Evolutionary conservation across 2,797 vertebrate genomes (phyloP).

Genomic region (Novumbra hubbsi): DNA sequence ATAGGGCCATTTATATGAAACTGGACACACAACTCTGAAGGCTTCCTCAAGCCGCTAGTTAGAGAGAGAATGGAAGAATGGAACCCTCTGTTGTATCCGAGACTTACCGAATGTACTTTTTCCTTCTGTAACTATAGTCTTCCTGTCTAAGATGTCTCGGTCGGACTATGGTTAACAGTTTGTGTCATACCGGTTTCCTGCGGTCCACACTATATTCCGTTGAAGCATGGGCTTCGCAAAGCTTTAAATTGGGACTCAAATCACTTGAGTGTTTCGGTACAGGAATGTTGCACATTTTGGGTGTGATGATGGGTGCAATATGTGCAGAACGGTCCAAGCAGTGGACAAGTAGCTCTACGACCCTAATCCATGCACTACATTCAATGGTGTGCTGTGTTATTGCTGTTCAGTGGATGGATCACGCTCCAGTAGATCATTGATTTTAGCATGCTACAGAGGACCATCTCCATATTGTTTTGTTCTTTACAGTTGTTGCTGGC

Average conservation of each 20-base stretch:
- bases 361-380: neutral
- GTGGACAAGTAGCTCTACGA: neutral
- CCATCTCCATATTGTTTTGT: neutral
- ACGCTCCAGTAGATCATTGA: neutral
- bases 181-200: neutral
- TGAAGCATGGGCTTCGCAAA: neutral
- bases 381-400: neutral
- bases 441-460: neutral
- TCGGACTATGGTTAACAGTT: neutral
- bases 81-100: conserved; percentile 31
- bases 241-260: neutral
- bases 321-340: neutral
- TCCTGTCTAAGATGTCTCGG: conserved; percentile 32
- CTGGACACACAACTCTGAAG: conserved; percentile 2
- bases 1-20: neutral
- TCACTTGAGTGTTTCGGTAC: neutral
- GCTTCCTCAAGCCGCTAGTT: neutral
- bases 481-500: neutral
- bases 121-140: conserved; percentile 27
- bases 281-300: neutral
- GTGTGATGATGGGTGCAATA: neutral
- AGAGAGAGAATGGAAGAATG: neutral
- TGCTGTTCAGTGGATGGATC: neutral
- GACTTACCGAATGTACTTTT: conserved; percentile 39
- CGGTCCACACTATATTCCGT: neutral